phyloP scores from a whole-genome alignment of 2,797 vertebrate genomes.

The Lemur catta region DNA sequence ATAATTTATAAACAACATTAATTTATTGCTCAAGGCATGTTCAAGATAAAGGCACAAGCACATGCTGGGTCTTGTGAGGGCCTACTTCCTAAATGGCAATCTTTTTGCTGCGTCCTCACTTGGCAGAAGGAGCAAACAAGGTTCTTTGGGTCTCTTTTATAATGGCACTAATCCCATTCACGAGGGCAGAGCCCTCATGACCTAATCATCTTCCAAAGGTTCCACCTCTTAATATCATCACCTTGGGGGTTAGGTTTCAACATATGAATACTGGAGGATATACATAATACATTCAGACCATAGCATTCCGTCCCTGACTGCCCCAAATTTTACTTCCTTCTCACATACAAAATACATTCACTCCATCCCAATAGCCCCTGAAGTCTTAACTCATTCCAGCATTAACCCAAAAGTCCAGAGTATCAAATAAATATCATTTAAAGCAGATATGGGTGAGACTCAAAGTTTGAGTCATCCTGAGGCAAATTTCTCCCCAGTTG shows the following conservation, averaged over 20 bases:
- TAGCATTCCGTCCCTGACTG: neutral
- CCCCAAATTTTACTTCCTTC: neutral
- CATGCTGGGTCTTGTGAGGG: neutral
- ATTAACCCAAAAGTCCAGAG: neutral
- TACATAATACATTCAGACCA: neutral
- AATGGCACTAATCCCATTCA: neutral
- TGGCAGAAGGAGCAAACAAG: neutral
- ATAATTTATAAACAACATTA: neutral
- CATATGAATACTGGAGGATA: neutral
- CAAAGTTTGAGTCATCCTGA: neutral
- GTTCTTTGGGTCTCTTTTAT: neutral
- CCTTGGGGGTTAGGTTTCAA: neutral
- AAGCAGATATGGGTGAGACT: neutral
- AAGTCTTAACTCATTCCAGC: neutral
- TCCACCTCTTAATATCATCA: neutral
- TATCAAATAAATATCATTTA: neutral
- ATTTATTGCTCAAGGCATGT: neutral
- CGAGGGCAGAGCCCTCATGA: neutral
- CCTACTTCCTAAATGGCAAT: neutral
- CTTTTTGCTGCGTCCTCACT: neutral
- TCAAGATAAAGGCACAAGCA: neutral
- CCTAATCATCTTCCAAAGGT: neutral
- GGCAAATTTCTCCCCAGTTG: neutral
- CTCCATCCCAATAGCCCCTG: neutral
- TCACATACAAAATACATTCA: neutral